phyloP scores from a whole-genome alignment of 2,888 invertebrate genomes.

The Campoplex nolae region DNA sequence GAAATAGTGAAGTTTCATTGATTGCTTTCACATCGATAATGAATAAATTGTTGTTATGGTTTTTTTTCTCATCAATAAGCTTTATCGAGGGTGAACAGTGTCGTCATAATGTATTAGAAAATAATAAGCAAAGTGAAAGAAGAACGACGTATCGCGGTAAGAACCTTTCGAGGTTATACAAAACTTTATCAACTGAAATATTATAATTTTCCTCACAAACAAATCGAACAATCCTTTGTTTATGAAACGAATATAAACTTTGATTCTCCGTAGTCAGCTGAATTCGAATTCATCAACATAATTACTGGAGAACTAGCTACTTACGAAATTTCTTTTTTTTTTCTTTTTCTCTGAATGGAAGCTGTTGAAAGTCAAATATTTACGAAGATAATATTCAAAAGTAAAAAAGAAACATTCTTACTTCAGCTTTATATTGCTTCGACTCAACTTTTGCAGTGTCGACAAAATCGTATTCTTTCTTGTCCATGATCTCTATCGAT shows the following conservation, averaged over 20 bases:
- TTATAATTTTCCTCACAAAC: neutral
- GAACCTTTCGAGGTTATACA: conserved; percentile 25
- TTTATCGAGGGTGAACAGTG: conserved; percentile 37
- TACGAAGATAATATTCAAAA: neutral
- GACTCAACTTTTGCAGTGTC: conserved; percentile 4
- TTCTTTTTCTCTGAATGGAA: neutral
- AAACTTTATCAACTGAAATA: neutral
- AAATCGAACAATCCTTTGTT: neutral
- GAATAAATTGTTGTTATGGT: conserved; percentile 56
- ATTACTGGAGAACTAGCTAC: too few species aligned
- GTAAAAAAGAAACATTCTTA: conserved; percentile 2
- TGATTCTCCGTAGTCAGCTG: too few species aligned
- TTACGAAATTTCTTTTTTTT: too few species aligned
- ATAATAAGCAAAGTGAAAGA: conserved; percentile 16
- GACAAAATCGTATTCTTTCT: conserved; percentile 21
- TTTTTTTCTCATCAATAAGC: conserved; percentile 49
- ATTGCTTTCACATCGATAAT: conserved; percentile 45
- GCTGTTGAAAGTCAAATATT: neutral
- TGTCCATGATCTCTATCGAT: conserved; percentile 30
- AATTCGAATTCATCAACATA: too few species aligned
- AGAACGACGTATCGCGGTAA: conserved; percentile 38
- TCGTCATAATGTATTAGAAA: conserved; percentile 27
- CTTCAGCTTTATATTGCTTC: conserved; percentile 4
- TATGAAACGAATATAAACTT: neutral
- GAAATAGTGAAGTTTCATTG: neutral